These are phyloP conservation scores for Caenorhabditis plicata DNA, from an alignment of 2,888 invertebrate species.

Conservation along the genomic window DNA sequence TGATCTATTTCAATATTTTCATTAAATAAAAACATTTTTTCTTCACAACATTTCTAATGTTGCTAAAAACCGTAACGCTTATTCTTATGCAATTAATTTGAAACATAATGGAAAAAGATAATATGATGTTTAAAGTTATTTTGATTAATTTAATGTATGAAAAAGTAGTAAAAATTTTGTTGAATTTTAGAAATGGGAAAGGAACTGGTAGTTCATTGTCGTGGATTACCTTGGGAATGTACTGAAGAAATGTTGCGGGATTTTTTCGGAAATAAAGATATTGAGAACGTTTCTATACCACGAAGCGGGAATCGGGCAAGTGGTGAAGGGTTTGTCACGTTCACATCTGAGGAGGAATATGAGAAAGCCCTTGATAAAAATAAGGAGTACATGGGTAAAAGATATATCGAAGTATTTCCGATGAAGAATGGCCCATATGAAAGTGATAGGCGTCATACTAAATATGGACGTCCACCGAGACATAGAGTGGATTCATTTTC, in stretches of 20 bases:
- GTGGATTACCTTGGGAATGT: conserved; percentile 32
- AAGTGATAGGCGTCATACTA: conserved; percentile 9
- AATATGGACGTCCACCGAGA: conserved; percentile 8
- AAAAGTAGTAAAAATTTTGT: no score
- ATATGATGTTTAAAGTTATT: no score
- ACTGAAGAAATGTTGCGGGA: conserved; percentile 32
- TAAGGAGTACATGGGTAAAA: conserved; percentile 30
- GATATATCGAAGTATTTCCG: conserved; percentile 36
- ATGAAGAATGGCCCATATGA: conserved; percentile 14
- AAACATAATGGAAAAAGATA: no score
- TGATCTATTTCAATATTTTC: no score
- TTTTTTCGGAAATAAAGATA: conserved; percentile 40
- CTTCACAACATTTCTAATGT: no score
- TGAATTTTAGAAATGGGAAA: conserved; percentile 16
- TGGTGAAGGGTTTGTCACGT: conserved; percentile 35
- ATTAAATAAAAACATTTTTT: no score
- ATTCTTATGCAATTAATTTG: no score
- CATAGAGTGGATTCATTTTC: not conserved
- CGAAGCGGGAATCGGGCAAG: conserved; percentile 28
- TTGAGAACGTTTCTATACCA: conserved; percentile 31
- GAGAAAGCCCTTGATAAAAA: conserved; percentile 38
- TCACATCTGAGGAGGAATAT: conserved; percentile 29
- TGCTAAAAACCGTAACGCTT: no score
- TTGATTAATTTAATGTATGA: no score
- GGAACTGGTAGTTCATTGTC: conserved; percentile 19